Conservation (phyloP, 2,888 invertebrate genomes). For the Platerodrilus igneus region DNA sequence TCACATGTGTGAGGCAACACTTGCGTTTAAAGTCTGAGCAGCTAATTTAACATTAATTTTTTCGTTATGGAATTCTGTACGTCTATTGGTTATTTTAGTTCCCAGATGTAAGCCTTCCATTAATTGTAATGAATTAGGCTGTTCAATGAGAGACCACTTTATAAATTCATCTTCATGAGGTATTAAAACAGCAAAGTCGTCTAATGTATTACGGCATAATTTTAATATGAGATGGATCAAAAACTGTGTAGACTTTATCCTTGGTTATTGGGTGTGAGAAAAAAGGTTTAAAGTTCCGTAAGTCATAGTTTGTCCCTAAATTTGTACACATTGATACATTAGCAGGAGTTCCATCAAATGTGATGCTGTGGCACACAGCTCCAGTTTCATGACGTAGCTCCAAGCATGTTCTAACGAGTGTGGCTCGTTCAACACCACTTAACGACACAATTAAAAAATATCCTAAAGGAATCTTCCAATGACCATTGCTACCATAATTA, state of each 20-base stretch:
- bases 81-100: slow-evolving; percentile 24
- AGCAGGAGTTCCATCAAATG: slow-evolving; percentile 33
- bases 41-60: slow-evolving; percentile 31
- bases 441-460: slow-evolving; percentile 33
- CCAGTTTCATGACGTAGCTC: slow-evolving; percentile 26
- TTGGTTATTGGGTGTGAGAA: too few relatives aligned
- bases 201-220: slow-evolving; percentile 16
- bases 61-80: slow-evolving; percentile 22
- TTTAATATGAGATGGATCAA: too few relatives aligned
- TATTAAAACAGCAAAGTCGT: slow-evolving; percentile 13
- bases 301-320: slow-evolving; percentile 14
- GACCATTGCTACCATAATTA: slow-evolving; percentile 31
- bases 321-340: slow-evolving; percentile 25
- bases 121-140: slow-evolving; percentile 27
- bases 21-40: slow-evolving; percentile 29
- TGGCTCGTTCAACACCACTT: slow-evolving; percentile 27
- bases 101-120: slow-evolving; percentile 27
- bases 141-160: slow-evolving; percentile 25
- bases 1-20: slow-evolving; percentile 26
- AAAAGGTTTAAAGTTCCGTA: slow-evolving; percentile 19
- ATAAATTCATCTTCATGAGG: slow-evolving; percentile 17
- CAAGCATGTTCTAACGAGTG: slow-evolving; percentile 27
- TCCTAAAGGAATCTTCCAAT: slow-evolving; percentile 34
- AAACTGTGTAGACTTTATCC: too few relatives aligned
- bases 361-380: slow-evolving; percentile 27